These are phyloP conservation scores for Scolopax mira DNA, from an alignment of 2,113 vertebrate species.

Conservation along the genomic window DNA sequence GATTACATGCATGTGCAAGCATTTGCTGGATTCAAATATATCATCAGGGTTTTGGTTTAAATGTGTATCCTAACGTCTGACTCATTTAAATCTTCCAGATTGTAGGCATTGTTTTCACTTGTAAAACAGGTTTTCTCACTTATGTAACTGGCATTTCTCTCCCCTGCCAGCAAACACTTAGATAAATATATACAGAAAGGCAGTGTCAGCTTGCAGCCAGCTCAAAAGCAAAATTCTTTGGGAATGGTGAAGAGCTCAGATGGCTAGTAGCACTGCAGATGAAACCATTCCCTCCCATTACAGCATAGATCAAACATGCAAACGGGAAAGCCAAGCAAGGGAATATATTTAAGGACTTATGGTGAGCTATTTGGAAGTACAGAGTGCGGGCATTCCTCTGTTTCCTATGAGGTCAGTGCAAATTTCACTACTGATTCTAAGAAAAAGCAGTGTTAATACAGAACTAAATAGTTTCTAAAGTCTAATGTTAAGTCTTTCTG, in stretches of 20 bases:
- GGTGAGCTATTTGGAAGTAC: background rate
- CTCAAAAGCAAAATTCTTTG: background rate
- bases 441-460: background rate
- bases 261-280: background rate
- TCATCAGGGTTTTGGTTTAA: background rate
- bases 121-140: slow-evolving; percentile 40
- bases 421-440: background rate
- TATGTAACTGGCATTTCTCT: slow-evolving; percentile 25
- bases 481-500: background rate
- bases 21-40: background rate
- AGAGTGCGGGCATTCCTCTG: background rate
- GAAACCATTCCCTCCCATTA: background rate
- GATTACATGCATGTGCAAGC: background rate
- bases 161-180: background rate
- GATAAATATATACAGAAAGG: slow-evolving; percentile 36
- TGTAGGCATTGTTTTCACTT: slow-evolving; percentile 36
- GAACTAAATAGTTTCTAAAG: background rate
- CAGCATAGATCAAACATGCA: background rate
- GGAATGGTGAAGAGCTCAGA: background rate
- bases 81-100: slow-evolving; percentile 54
- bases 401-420: accelerated
- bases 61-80: slow-evolving; percentile 12
- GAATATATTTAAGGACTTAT: background rate
- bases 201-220: background rate
- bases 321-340: background rate